Conservation (phyloP, 2,113 vertebrate species). For the Myodes glareolus region DNA sequence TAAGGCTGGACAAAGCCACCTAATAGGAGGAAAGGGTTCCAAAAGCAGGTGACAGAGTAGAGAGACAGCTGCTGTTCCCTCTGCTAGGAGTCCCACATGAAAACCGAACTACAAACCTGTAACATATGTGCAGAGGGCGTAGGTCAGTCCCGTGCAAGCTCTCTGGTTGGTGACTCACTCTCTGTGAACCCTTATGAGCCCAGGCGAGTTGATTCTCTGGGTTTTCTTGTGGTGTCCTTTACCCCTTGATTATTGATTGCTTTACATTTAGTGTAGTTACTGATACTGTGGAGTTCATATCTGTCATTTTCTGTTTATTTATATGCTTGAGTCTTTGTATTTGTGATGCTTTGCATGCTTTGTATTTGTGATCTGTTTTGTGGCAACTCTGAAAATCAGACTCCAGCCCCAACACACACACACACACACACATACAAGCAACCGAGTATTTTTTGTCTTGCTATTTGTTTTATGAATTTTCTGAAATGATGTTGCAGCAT, state of each 20-base stretch:
- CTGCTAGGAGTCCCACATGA: not conserved
- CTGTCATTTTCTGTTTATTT: slow-evolving; percentile 12
- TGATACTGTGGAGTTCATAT: not conserved
- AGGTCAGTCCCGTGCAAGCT: not conserved
- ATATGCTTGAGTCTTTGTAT: not conserved
- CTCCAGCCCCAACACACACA: not conserved
- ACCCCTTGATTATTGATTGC: not conserved
- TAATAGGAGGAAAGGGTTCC: too few species aligned
- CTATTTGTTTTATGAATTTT: not conserved
- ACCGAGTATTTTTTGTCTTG: not conserved
- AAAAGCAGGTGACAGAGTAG: too few species aligned
- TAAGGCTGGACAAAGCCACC: not conserved
- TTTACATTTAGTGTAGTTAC: not conserved
- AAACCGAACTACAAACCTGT: not conserved
- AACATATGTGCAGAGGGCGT: not conserved
- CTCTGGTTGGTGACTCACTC: not conserved
- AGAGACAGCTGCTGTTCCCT: not conserved
- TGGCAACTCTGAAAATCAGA: not conserved
- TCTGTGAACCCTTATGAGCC: not conserved
- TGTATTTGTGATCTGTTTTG: not conserved
- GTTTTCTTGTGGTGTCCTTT: not conserved
- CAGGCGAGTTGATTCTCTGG: not conserved
- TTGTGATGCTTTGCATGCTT: too few species aligned
- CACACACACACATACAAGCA: not conserved
- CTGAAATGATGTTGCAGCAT: not conserved